These are phyloP conservation scores for Tricholauxania praeusta DNA, from an alignment of 2,888 invertebrate species.

Conservation along the genomic window DNA sequence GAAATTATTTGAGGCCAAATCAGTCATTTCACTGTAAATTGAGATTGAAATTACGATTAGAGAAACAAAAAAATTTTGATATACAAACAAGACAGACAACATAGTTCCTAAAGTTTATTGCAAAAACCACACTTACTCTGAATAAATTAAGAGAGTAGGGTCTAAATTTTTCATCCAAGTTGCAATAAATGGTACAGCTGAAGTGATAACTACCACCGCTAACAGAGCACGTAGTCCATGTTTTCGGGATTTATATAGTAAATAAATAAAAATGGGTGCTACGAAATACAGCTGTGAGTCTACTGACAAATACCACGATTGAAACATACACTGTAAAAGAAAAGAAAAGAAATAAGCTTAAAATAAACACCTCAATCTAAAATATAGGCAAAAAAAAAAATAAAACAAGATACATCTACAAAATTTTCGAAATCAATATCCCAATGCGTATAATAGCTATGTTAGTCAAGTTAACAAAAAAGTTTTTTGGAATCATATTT, in stretches of 20 bases:
- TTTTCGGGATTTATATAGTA: constrained; percentile 75
- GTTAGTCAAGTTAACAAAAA: too few relatives aligned
- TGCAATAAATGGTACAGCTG: constrained; percentile 71
- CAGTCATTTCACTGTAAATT: constrained; percentile 73
- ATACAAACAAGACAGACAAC: too few relatives aligned
- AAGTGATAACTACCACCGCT: constrained; percentile 69
- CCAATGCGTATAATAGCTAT: too few relatives aligned
- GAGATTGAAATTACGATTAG: not conserved
- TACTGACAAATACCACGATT: constrained; percentile 72
- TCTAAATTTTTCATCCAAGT: constrained; percentile 74
- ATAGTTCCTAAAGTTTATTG: too few relatives aligned
- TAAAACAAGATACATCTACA: too few relatives aligned
- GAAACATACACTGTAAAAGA: constrained; percentile 69
- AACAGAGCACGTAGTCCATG: constrained; percentile 72
- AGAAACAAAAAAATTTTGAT: too few relatives aligned
- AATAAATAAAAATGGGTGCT: constrained; percentile 76
- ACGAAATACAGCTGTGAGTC: constrained; percentile 77
- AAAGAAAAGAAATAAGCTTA: not conserved
- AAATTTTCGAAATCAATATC: too few relatives aligned
- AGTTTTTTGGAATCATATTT: too few relatives aligned
- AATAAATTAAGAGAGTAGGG: constrained; percentile 77
- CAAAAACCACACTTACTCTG: constrained; percentile 71
- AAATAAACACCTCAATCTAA: too few relatives aligned
- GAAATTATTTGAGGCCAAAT: constrained; percentile 74
- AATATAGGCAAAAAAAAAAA: too few relatives aligned